A percentile compares a stretch with the other conserved stretches of the same genome.
These are phyloP conservation scores for Cuniculus paca DNA, from an alignment of 2,797 vertebrate species.

Conservation along the genomic window DNA sequence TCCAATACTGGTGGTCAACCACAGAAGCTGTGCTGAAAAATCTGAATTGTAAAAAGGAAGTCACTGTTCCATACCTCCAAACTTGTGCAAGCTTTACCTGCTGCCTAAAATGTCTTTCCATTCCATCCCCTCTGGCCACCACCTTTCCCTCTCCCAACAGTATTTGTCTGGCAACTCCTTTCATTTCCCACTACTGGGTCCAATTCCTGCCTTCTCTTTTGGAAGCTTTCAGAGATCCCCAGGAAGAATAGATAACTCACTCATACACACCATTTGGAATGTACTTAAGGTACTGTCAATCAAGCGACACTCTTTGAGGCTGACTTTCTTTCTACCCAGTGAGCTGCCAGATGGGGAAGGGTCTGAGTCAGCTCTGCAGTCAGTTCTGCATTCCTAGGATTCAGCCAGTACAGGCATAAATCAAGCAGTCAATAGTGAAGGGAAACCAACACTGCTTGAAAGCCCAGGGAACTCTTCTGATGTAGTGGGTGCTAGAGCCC, in stretches of 20 bases:
- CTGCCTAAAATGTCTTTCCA: conserved; percentile 3
- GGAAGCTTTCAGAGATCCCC: background rate
- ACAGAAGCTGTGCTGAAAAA: background rate
- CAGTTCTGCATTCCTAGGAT: conserved; percentile 14
- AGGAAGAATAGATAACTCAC: background rate
- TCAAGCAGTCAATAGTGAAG: background rate
- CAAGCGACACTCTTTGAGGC: background rate
- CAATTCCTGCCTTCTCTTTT: conserved; percentile 20
- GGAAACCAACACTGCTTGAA: background rate
- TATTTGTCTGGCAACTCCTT: background rate
- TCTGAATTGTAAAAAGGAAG: background rate
- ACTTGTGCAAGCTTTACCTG: background rate
- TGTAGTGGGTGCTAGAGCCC: background rate
- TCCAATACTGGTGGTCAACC: background rate
- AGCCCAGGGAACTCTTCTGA: background rate
- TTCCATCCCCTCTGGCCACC: background rate
- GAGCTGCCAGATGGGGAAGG: background rate
- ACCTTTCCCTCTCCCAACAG: background rate
- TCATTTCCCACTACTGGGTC: background rate
- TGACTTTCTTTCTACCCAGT: background rate
- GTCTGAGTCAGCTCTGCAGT: conserved; percentile 15
- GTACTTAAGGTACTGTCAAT: background rate
- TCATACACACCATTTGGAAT: background rate
- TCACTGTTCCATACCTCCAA: background rate
- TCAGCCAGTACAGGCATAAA: background rate